Evolutionary conservation across 2,797 vertebrate genomes (phyloP).

Genomic region (Telmatherina bonti): DNA sequence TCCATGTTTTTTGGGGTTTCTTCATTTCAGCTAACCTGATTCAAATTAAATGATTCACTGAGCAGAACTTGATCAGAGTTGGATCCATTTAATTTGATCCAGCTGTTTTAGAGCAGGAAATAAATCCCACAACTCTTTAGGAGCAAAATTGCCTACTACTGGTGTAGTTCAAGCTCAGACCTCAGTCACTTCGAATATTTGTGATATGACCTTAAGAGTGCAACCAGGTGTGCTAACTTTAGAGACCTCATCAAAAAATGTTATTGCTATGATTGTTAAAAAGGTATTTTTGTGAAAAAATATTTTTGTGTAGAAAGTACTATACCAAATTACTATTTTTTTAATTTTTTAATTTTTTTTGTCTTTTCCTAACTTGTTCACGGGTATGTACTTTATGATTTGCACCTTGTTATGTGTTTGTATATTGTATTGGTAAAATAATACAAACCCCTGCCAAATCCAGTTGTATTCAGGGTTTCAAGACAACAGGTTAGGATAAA

Average conservation of each 20-base stretch:
- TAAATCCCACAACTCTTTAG: neutral
- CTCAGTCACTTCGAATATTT: neutral
- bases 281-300: neutral
- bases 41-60: neutral
- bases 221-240: too few relatives aligned
- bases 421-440: neutral
- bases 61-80: neutral
- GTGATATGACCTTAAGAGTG: neutral
- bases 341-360: neutral
- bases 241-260: too few relatives aligned
- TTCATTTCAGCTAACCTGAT: neutral
- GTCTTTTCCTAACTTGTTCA: neutral
- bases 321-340: too few relatives aligned
- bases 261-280: too few relatives aligned
- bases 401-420: too few relatives aligned
- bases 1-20: neutral
- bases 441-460: neutral
- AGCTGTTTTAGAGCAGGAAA: neutral
- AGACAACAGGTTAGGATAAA: neutral
- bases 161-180: neutral
- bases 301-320: neutral
- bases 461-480: neutral
- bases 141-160: neutral
- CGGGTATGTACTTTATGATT: neutral
- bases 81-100: neutral